Conservation (phyloP, 2,888 invertebrate genomes). For the Acleris cristana region DNA sequence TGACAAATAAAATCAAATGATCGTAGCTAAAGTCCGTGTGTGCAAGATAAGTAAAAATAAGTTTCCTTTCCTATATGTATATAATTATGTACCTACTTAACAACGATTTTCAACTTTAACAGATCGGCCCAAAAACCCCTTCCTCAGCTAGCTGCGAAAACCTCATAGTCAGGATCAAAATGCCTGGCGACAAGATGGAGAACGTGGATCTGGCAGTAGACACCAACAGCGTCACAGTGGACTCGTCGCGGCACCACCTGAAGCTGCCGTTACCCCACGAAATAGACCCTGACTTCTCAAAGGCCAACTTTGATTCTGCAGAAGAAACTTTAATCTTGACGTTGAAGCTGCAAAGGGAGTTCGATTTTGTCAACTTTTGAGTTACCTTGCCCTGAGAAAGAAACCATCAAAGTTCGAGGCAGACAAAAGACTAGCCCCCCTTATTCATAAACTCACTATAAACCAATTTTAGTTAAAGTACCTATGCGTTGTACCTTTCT, state of each 20-base stretch:
- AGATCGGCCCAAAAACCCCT: slow-evolving; percentile 92
- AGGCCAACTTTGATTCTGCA: slow-evolving; percentile 90
- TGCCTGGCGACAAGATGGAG: slow-evolving; percentile 90
- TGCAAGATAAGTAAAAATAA: no score
- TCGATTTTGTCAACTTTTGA: slow-evolving; percentile 94
- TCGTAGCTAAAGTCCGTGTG: no score
- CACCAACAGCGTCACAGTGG: slow-evolving; percentile 84
- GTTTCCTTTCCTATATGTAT: no score
- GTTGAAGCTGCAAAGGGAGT: slow-evolving; percentile 89
- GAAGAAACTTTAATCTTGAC: slow-evolving; percentile 87
- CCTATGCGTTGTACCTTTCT: no score
- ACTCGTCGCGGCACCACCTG: slow-evolving; percentile 86
- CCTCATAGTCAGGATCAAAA: slow-evolving; percentile 89
- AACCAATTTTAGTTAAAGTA: no score
- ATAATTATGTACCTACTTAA: no score
- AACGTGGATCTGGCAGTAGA: slow-evolving; percentile 89
- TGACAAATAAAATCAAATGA: no score
- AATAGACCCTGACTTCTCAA: slow-evolving; percentile 91
- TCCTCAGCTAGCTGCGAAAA: slow-evolving; percentile 94
- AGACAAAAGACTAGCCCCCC: no score
- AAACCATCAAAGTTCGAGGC: no score
- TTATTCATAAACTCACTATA: no score
- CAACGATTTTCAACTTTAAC: slow-evolving; percentile 42
- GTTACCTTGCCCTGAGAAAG: not conserved
- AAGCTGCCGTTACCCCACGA: slow-evolving; percentile 91